A percentile compares a stretch with the other conserved stretches of the same genome.
phyloP scores from a whole-genome alignment of 2,113 vertebrate genomes.

The Dicerorhinus sumatrensis region DNA sequence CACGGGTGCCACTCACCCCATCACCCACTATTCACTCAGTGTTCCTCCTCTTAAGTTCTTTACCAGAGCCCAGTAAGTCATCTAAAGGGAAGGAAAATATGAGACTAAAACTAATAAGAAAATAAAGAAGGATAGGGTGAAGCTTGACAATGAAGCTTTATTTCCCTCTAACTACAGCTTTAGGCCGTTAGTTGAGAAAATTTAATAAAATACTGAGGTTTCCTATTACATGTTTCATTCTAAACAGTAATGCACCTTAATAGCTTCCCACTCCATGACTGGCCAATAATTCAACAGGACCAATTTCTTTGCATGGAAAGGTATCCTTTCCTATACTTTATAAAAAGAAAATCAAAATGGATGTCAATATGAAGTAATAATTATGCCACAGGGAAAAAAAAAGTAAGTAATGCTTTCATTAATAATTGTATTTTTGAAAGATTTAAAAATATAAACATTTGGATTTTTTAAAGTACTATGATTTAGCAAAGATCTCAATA shows the following conservation, averaged over 20 bases:
- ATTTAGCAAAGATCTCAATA: conserved; percentile 1
- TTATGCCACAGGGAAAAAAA: not conserved
- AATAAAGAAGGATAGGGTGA: conserved; percentile 49
- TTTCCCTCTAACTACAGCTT: conserved; percentile 50
- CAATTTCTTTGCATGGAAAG: not conserved
- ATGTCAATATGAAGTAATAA: not conserved
- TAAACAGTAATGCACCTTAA: conserved; percentile 49
- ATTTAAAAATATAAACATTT: conserved; percentile 4
- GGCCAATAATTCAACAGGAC: conserved; percentile 32
- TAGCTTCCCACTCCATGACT: conserved; percentile 16
- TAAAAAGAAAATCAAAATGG: conserved; percentile 54
- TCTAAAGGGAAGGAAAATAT: conserved; percentile 35
- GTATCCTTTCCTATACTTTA: conserved; percentile 14
- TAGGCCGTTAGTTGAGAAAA: conserved; percentile 63
- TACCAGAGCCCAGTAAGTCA: not conserved
- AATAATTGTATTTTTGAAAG: not conserved
- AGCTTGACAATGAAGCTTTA: conserved; percentile 41
- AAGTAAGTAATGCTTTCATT: not conserved
- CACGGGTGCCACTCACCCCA: not conserved
- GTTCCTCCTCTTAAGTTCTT: not conserved
- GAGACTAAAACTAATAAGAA: conserved; percentile 43
- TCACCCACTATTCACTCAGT: not conserved
- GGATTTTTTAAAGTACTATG: not conserved
- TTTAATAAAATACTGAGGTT: conserved; percentile 67
- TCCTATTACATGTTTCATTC: conserved; percentile 63